These are phyloP conservation scores for Botia kubotai DNA, from an alignment of 2,797 vertebrate genomes.

Conservation along the genomic window DNA sequence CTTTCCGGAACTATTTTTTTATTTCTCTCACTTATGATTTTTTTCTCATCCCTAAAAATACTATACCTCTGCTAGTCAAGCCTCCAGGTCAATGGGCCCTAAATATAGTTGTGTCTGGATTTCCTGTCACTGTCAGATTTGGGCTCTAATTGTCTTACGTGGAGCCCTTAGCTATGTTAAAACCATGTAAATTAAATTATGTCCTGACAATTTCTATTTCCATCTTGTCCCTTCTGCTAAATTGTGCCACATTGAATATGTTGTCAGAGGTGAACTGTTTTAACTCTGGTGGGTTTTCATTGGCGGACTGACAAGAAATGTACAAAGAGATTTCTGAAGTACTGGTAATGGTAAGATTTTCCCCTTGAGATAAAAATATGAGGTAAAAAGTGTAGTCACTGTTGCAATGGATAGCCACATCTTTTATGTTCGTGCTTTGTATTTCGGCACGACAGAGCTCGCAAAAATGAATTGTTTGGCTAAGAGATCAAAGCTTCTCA, in stretches of 20 bases:
- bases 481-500: slow-evolving; percentile 70
- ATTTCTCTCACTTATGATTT: slow-evolving; percentile 22
- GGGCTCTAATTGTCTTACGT: slow-evolving; percentile 67
- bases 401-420: slow-evolving; percentile 65
- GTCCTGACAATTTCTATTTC: slow-evolving; percentile 27
- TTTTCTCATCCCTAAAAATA: slow-evolving; percentile 63
- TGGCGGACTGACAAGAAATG: slow-evolving; percentile 27
- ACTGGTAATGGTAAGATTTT: background rate
- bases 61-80: slow-evolving; percentile 60
- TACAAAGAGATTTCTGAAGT: slow-evolving; percentile 36
- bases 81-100: slow-evolving; percentile 56
- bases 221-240: slow-evolving; percentile 23
- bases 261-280: slow-evolving; percentile 2
- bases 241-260: background rate
- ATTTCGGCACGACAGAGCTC: slow-evolving; percentile 58
- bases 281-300: slow-evolving; percentile 29
- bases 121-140: slow-evolving; percentile 65
- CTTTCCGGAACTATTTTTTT: slow-evolving; percentile 6
- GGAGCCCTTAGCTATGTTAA: slow-evolving; percentile 60
- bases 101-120: slow-evolving; percentile 66
- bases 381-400: slow-evolving; percentile 5
- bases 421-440: slow-evolving; percentile 69
- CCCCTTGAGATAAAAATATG: slow-evolving; percentile 4
- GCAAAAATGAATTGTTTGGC: slow-evolving; percentile 65
- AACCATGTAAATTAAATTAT: slow-evolving; percentile 53